phyloP scores from a whole-genome alignment of 2,888 invertebrate species.

The Cynaeus angustus region DNA sequence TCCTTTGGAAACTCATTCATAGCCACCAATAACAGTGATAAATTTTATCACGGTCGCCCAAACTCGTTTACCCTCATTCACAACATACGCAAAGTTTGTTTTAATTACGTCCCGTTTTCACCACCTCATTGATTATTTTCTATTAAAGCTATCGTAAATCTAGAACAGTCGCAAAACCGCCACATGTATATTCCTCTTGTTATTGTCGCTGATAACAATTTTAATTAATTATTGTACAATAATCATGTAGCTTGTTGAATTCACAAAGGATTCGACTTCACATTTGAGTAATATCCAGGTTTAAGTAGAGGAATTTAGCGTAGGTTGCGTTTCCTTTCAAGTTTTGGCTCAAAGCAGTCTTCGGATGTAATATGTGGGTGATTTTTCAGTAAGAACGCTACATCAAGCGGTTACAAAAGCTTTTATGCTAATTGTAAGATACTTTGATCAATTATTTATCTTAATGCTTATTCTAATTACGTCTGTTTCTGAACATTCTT shows the following conservation, averaged over 20 bases:
- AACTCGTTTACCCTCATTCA: neutral
- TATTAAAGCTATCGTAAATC: slow-evolving; percentile 8
- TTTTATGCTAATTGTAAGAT: no score
- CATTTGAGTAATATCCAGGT: slow-evolving; percentile 49
- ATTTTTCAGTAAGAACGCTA: no score
- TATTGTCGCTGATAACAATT: slow-evolving; percentile 8
- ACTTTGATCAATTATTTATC: no score
- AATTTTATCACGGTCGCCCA: slow-evolving; percentile 11
- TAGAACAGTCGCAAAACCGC: neutral
- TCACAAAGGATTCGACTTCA: slow-evolving; percentile 17
- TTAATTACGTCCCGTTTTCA: slow-evolving; percentile 9
- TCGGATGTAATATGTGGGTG: no score
- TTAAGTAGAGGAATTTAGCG: slow-evolving; percentile 53
- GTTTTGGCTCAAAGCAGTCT: slow-evolving; percentile 49
- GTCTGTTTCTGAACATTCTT: no score
- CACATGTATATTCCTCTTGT: neutral
- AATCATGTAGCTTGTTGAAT: slow-evolving; percentile 12
- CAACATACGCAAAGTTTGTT: neutral
- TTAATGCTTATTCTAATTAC: no score
- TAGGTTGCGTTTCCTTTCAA: slow-evolving; percentile 52
- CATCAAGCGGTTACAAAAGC: no score
- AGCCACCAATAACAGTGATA: slow-evolving; percentile 1
- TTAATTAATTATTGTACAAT: slow-evolving; percentile 26
- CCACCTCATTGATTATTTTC: slow-evolving; percentile 11
- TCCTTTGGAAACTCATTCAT: neutral